Conservation (phyloP, 2,888 invertebrate genomes). For the Platycheirus rosarum region DNA sequence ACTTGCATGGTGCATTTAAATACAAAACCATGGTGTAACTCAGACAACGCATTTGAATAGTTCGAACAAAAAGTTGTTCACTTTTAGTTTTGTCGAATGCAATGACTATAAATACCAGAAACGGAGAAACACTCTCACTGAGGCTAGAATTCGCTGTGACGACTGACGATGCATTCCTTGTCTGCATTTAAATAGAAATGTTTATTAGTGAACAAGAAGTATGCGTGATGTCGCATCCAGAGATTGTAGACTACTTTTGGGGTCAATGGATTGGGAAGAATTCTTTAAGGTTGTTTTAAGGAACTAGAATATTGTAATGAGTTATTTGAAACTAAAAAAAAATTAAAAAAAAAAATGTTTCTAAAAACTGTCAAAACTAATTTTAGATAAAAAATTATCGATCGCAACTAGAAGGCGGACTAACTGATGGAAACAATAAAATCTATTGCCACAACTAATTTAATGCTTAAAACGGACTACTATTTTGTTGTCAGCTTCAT, state of each 20-base stretch:
- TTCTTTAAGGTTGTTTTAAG: neutral
- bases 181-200: conserved; percentile 19
- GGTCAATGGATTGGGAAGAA: conserved; percentile 23
- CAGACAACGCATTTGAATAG: neutral
- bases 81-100: conserved; percentile 51
- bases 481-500: no score
- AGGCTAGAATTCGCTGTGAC: conserved; percentile 22
- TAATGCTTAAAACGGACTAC: no score
- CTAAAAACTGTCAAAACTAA: no score
- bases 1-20: conserved; percentile 22
- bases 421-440: no score
- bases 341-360: no score
- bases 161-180: conserved; percentile 39
- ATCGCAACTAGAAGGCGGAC: no score
- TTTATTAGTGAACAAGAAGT: conserved; percentile 4
- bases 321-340: neutral
- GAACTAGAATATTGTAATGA: no score
- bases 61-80: conserved; percentile 40
- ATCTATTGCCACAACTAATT: no score
- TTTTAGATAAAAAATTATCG: no score
- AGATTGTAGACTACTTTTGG: conserved; percentile 5
- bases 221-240: neutral
- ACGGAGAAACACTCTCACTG: conserved; percentile 59
- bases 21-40: conserved; percentile 6
- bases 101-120: conserved; percentile 64